Percentiles rank a stretch among this genome's conserved stretches.
phyloP scores from a whole-genome alignment of 2,113 vertebrate genomes.

The Argyrosomus japonicus region DNA sequence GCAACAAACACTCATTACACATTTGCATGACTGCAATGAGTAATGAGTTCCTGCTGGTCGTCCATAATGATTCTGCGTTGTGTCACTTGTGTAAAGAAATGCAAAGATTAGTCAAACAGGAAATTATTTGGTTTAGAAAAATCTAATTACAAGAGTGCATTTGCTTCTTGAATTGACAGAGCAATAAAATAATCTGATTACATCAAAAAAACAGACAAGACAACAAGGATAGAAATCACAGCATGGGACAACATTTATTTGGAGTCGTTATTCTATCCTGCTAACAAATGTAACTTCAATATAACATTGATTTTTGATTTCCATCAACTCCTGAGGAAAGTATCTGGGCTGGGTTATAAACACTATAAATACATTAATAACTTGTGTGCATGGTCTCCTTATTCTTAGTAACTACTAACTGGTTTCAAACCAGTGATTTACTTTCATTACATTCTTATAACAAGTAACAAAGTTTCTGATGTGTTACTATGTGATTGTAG shows the following conservation, averaged over 20 bases:
- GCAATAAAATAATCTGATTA: neutral
- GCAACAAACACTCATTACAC: conserved; percentile 48
- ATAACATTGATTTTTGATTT: neutral
- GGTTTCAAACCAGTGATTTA: neutral
- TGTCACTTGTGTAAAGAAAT: conserved; percentile 1
- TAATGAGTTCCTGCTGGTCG: conserved; percentile 46
- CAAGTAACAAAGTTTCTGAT: no score
- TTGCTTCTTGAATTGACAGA: neutral
- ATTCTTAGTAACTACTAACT: neutral
- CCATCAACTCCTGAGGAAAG: neutral
- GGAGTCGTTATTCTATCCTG: neutral
- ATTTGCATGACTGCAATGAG: conserved; percentile 57
- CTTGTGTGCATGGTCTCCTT: neutral
- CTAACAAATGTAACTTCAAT: neutral
- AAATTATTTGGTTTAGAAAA: neutral
- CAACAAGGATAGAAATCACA: neutral
- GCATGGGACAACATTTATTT: neutral
- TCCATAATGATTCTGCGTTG: conserved; percentile 10
- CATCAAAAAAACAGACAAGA: neutral
- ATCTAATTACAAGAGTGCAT: neutral
- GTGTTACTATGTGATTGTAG: no score
- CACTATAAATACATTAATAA: neutral
- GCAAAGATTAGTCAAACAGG: conserved; percentile 5
- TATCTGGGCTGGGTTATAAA: neutral
- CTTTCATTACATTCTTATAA: no score